phyloP scores from a whole-genome alignment of 2,888 invertebrate species.

The Thymelicus sylvestris region DNA sequence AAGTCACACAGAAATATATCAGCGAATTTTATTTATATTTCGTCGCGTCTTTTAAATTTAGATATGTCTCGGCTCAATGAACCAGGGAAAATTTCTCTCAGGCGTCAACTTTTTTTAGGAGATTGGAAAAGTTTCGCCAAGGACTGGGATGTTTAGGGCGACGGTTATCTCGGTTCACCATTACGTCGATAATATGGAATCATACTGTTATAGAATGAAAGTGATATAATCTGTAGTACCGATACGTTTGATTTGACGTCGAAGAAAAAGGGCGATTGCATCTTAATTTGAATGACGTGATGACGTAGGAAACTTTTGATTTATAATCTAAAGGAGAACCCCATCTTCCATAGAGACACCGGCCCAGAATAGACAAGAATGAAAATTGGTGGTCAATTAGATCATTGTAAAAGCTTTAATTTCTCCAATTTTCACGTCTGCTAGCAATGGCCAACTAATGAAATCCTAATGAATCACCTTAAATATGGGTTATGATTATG shows the following conservation, averaged over 20 bases:
- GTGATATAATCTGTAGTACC: constrained; percentile 4
- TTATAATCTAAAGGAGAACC: no score
- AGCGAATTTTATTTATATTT: constrained; percentile 36
- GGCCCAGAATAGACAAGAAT: no score
- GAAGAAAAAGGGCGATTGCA: neutral
- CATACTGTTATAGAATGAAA: constrained; percentile 39
- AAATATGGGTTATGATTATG: no score
- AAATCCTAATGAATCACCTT: no score
- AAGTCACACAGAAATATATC: constrained; percentile 34
- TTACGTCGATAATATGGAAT: constrained; percentile 46
- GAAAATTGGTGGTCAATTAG: no score
- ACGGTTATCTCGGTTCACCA: constrained; percentile 49
- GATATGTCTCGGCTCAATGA: constrained; percentile 33
- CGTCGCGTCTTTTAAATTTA: constrained; percentile 37
- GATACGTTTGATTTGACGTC: constrained; percentile 13
- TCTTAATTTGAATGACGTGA: constrained; percentile 21
- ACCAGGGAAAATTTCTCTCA: constrained; percentile 28
- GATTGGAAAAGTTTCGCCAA: constrained; percentile 62
- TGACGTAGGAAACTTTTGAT: constrained; percentile 23
- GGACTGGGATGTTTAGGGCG: constrained; percentile 45
- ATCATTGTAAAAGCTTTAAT: no score
- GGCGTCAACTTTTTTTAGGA: constrained; percentile 44
- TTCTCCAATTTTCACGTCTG: no score
- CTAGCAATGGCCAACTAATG: no score
- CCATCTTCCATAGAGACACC: no score